Evolutionary conservation across 2,113 vertebrate genomes (phyloP), one percentile per base, ranked within the genome.

Genomic region (Xiphorhynchus elegans): DNA sequence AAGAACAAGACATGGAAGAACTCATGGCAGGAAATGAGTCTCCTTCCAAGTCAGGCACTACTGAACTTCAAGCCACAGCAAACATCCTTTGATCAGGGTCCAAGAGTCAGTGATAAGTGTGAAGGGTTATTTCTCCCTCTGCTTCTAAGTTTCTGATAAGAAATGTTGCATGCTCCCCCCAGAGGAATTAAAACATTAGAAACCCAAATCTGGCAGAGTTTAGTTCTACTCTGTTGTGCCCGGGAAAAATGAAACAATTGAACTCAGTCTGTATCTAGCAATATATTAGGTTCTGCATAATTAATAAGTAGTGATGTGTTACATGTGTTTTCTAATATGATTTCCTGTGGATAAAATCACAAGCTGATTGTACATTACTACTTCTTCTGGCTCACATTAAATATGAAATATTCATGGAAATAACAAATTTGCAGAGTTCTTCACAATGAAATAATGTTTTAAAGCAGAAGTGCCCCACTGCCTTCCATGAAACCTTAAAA

Each of bases 161-260:
- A 89, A 96, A 94, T 17, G 59, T 96, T 86, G 3, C 84, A 87
- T 62, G 73, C 82, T 97, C 58, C 81, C 74, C 87, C 84, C 84
- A 91, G 74, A 94, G 89, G 87, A 94, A 87, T 79, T 70, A n/a
- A 91, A 95, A 64, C 72, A 82, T 35, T 75, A 93, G 93, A 69
- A 96, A 49, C 9, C 33, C 66, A 78, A 66, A 76, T 87, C n/a
- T 87, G 66, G 66, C 81, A 70, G 70, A 81, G 42, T 6, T 96
- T 69, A 89, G 87, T 60, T 93, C 53, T 63, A 58, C 66, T 68
- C 46, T 46, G 66, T 15, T 64, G 63, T 74, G 50, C 70, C 68
- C 0, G 0, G 66, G 74, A 33, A 86, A 89, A 76, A 89, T 14
- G 70, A 50, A 91, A 90, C 53, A 39, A 53, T 4, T 50, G 52